Evolutionary conservation across 2,797 vertebrate genomes (phyloP).

Genomic region (Parotocinclus haroldoi): DNA sequence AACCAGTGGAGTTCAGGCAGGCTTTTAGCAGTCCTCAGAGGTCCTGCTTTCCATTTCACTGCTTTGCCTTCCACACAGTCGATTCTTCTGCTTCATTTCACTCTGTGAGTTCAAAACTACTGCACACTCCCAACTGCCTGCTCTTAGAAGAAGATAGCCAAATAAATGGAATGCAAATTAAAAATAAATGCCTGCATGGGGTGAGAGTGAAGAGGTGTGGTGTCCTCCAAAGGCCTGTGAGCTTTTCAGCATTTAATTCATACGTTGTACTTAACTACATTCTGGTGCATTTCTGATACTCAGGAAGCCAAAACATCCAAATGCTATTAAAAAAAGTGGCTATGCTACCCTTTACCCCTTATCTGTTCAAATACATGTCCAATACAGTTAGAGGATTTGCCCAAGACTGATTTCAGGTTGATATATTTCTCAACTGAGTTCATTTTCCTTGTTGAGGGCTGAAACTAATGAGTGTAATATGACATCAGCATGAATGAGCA

Average conservation of each 20-base stretch:
- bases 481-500: slow-evolving; percentile 30
- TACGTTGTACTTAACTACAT: background rate
- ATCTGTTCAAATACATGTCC: background rate
- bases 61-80: slow-evolving; percentile 51
- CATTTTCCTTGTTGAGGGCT: slow-evolving; percentile 22
- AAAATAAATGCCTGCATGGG: slow-evolving; percentile 48
- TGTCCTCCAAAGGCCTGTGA: background rate
- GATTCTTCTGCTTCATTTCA: slow-evolving; percentile 51
- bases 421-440: background rate
- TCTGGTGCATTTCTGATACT: background rate
- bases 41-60: slow-evolving; percentile 52
- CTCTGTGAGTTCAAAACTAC: slow-evolving; percentile 34
- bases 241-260: slow-evolving; percentile 18
- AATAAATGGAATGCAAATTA: slow-evolving; percentile 50
- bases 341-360: background rate
- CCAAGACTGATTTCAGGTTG: background rate
- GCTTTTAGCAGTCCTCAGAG: slow-evolving; percentile 56
- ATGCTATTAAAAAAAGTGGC: background rate
- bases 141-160: slow-evolving; percentile 34
- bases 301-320: too few relatives aligned
- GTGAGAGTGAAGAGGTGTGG: slow-evolving; percentile 4
- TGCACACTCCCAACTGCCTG: slow-evolving; percentile 11
- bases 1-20: slow-evolving; percentile 15
- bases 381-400: background rate
- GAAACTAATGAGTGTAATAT: slow-evolving; percentile 28